These are phyloP conservation scores for Drosophila repleta DNA, from an alignment of 1,140 invertebrate species.

Conservation along the genomic window DNA sequence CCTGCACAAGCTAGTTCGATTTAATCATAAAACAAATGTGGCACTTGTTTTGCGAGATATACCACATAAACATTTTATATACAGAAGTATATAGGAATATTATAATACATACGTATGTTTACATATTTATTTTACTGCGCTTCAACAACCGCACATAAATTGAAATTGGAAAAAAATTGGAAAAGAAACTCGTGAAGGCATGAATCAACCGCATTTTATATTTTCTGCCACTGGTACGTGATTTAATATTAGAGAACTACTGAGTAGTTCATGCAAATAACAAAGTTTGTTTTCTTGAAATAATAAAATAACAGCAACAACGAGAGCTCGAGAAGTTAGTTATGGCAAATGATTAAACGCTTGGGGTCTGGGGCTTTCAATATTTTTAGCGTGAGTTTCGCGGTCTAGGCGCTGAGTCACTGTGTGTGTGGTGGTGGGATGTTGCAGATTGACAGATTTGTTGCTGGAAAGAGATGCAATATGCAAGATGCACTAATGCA, in stretches of 20 bases:
- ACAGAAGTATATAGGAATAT: neutral
- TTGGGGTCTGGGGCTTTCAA: conserved; percentile 1
- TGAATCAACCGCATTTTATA: conserved; percentile 27
- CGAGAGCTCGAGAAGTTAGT: conserved; percentile 1
- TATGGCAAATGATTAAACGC: conserved; percentile 19
- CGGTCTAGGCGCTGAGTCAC: conserved; percentile 27
- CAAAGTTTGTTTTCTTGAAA: conserved; percentile 6
- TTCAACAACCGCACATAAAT: conserved; percentile 7
- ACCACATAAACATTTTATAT: conserved; percentile 13
- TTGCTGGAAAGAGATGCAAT: neutral
- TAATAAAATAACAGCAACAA: neutral
- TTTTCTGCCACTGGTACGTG: conserved; percentile 22
- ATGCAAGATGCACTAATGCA: conserved; percentile 2
- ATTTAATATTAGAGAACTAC: conserved; percentile 25
- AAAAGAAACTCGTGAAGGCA: conserved; percentile 4
- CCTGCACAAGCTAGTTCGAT: conserved; percentile 23
- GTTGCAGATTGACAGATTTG: neutral
- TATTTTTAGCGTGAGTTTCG: conserved; percentile 25
- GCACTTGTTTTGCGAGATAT: conserved; percentile 37
- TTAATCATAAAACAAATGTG: conserved; percentile 58
- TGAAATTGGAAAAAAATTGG: neutral
- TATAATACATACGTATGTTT: neutral
- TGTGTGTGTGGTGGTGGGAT: too few relatives aligned
- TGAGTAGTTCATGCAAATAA: conserved; percentile 26
- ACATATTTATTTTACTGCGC: conserved; percentile 8